A percentile compares a stretch with the other conserved stretches of the same genome.
These are phyloP conservation scores for Atractosteus spatula DNA, from an alignment of 2,113 vertebrate species.

Conservation along the genomic window DNA sequence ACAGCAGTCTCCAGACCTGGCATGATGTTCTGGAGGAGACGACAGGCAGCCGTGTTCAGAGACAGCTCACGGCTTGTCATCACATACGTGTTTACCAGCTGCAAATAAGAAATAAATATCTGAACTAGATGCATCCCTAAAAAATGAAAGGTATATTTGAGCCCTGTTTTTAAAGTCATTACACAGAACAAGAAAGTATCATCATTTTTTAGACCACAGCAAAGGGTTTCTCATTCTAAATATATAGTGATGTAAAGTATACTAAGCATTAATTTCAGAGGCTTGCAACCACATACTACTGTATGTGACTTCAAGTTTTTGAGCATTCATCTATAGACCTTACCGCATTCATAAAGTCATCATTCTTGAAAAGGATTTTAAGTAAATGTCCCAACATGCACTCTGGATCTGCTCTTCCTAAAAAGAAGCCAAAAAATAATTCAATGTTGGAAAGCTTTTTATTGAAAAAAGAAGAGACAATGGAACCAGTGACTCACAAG, in stretches of 20 bases:
- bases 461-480: no score
- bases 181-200: no score
- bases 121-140: no score
- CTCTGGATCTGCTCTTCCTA: slow-evolving; percentile 95
- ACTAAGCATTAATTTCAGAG: no score
- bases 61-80: slow-evolving; percentile 94
- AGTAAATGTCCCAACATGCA: slow-evolving; percentile 93
- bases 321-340: slow-evolving; percentile 23
- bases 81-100: slow-evolving; percentile 96
- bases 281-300: background rate
- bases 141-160: no score
- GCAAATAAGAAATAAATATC: background rate
- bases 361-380: slow-evolving; percentile 97
- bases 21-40: slow-evolving; percentile 95
- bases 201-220: no score
- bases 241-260: no score
- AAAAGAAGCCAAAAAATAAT: slow-evolving; percentile 23
- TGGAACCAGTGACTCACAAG: no score
- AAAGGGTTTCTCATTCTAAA: no score
- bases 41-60: slow-evolving; percentile 90
- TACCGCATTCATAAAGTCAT: slow-evolving; percentile 98
- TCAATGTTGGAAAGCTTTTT: background rate
- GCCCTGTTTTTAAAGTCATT: no score
- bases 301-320: background rate
- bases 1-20: slow-evolving; percentile 95